A percentile compares a stretch with the other conserved stretches of the same genome.
Conservation (phyloP, 2,113 vertebrate genomes). For the Macquaria ambigua region DNA sequence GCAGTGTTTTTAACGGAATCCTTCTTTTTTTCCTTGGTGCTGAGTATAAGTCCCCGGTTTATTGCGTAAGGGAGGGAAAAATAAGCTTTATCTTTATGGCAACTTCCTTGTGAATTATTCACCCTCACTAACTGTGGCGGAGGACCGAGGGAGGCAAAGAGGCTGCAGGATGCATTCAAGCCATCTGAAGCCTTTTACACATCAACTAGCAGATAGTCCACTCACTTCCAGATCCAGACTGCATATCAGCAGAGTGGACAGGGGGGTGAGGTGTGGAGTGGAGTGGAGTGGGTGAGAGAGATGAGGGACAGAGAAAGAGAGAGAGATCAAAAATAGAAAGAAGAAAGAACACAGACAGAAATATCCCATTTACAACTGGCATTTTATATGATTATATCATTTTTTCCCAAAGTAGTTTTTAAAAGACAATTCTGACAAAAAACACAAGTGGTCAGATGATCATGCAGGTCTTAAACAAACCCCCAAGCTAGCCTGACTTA, state of each 20-base stretch:
- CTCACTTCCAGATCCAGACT: conserved; percentile 18
- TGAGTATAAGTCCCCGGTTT: conserved; percentile 66
- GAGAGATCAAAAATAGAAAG: conserved; percentile 24
- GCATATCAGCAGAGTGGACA: conserved; percentile 20
- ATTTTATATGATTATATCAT: not conserved
- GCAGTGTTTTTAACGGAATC: conserved; percentile 75
- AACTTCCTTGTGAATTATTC: conserved; percentile 82
- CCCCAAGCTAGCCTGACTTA: not conserved
- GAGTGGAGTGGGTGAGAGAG: conserved; percentile 14
- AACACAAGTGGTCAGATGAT: not conserved
- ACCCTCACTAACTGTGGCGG: conserved; percentile 61
- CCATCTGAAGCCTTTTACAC: conserved; percentile 38
- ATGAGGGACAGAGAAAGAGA: not conserved
- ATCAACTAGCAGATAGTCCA: not conserved
- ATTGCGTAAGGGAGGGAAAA: conserved; percentile 74
- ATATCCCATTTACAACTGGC: not conserved
- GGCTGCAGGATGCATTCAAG: conserved; percentile 13
- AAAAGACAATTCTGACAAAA: not conserved
- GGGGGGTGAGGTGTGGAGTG: conserved; percentile 7
- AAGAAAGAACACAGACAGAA: conserved; percentile 3
- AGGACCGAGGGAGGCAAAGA: conserved; percentile 23
- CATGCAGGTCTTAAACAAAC: not conserved
- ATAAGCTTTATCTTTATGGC: conserved; percentile 75
- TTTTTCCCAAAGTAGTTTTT: not conserved
- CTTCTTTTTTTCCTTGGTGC: conserved; percentile 33